A percentile compares a stretch with the other conserved stretches of the same genome.
phyloP scores from a whole-genome alignment of 2,888 invertebrate genomes.

The Chymomyza caudatula region DNA sequence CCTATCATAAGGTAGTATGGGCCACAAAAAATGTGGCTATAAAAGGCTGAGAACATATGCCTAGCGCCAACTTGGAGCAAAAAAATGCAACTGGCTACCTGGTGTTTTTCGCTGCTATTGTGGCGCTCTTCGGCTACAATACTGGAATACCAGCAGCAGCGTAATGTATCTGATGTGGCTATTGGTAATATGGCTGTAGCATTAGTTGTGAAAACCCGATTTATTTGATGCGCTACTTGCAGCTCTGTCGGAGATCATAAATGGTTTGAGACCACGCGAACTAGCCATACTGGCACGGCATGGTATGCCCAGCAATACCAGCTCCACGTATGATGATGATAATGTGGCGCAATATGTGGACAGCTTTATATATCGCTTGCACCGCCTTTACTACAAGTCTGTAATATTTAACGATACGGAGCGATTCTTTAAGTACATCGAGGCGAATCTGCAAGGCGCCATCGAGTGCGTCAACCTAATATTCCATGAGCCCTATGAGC shows the following conservation, averaged over 20 bases:
- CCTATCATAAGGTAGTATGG: constrained; percentile 26
- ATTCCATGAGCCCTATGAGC: constrained; percentile 69
- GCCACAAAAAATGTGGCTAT: not conserved
- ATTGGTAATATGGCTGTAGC: constrained; percentile 47
- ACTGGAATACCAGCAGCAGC: constrained; percentile 35
- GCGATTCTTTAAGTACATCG: constrained; percentile 73
- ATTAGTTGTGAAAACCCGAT: not conserved
- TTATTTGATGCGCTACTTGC: constrained; percentile 4
- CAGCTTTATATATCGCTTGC: constrained; percentile 73
- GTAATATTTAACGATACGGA: constrained; percentile 73
- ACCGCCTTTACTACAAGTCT: constrained; percentile 68
- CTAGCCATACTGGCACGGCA: constrained; percentile 64
- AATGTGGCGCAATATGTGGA: constrained; percentile 63
- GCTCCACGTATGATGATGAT: constrained; percentile 25
- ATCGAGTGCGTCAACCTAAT: constrained; percentile 76
- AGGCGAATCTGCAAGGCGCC: constrained; percentile 67
- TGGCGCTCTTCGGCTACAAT: constrained; percentile 3
- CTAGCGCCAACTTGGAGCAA: not conserved
- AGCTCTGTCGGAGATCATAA: constrained; percentile 76
- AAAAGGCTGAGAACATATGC: not conserved
- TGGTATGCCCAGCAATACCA: not conserved
- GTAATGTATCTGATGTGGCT: constrained; percentile 67
- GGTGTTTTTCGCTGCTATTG: not conserved
- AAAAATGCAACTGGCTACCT: not conserved
- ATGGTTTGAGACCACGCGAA: constrained; percentile 68